A percentile compares a stretch with the other conserved stretches of the same genome.
Conservation (phyloP, 2,113 vertebrate genomes). For the Stigmatopora nigra region DNA sequence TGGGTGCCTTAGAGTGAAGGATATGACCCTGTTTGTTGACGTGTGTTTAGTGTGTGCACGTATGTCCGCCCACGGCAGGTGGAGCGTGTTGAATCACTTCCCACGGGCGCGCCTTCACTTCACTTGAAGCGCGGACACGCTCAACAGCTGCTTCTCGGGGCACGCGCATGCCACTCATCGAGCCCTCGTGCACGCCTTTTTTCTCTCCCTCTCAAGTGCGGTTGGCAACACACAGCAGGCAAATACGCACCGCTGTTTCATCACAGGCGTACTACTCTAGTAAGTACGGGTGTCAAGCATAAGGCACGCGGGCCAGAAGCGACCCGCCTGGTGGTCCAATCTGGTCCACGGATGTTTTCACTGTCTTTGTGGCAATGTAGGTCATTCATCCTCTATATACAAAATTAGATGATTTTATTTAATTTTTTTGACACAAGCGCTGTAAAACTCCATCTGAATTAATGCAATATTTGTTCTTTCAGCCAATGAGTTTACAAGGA, state of each 20-base stretch:
- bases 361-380: no score
- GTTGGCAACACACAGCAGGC: not conserved
- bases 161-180: conserved; percentile 11
- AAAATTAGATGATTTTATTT: no score
- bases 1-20: conserved; percentile 43
- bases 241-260: not conserved
- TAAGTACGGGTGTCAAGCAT: not conserved
- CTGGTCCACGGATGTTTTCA: no score
- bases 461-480: no score
- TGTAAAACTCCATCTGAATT: no score
- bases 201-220: not conserved
- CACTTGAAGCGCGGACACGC: conserved; percentile 49
- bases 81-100: conserved; percentile 61
- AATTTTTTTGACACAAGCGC: no score
- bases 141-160: conserved; percentile 49
- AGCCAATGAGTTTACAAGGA: no score
- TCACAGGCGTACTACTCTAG: not conserved
- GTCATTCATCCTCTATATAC: no score
- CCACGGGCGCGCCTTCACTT: conserved; percentile 54
- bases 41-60: conserved; percentile 2
- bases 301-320: no score
- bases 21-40: conserved; percentile 27
- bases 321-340: no score
- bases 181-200: conserved; percentile 16
- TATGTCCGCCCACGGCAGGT: conserved; percentile 56